Base-by-base conservation (phyloP, 2,113 vertebrate species). In the Pyrgilauda ruficollis region DNA sequence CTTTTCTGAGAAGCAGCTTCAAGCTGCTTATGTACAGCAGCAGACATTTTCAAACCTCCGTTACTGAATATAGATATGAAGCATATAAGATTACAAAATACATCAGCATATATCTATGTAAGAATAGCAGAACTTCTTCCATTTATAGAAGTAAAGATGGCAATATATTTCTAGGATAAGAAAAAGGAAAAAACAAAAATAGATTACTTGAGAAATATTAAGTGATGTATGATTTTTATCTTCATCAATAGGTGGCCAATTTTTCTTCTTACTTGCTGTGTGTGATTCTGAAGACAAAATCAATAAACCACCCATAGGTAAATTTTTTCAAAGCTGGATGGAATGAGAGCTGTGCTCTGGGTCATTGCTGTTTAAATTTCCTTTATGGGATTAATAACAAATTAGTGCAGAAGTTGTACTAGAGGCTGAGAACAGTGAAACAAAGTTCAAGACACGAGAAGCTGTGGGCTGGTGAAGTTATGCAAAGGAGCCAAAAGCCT, bases 61-160 rank as follows among this genome's bases (percentile, higher is more conserved):
- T 89, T 78, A 66, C 89, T 95, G 94, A 91, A 89, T 86, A 89
- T 63, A 92, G 72, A 56, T 43, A 58, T 20, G 43, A 55, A 93
- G 33, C n/a, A 26, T 49, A 28, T 49, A 86, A 70, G 50, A 77
- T 81, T 90, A 74, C 59, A 59, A 95, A 92, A 81, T 70, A 55
- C 73, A 77, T 94, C 94, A 92, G 85, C 39, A 53, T 91, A 15
- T 72, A 63, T 79, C 84, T 72, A n/a, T 73, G 82, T 84, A 74
- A 74, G 79, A 90, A 67, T 15, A 80, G 59, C 76, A 84, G 55
- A 90, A 43, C 39, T 86, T 77, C 75, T 95, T 94, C 93, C 90
- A 84, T 84, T 94, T 96, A 63, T 84, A 92, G 92, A 63, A 74
- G 30, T 44, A n/a, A 67, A 58, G 47, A 86, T 12, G 30, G 50